phyloP scores from a whole-genome alignment of 2,888 invertebrate genomes.

The Ormyrus rosae region DNA sequence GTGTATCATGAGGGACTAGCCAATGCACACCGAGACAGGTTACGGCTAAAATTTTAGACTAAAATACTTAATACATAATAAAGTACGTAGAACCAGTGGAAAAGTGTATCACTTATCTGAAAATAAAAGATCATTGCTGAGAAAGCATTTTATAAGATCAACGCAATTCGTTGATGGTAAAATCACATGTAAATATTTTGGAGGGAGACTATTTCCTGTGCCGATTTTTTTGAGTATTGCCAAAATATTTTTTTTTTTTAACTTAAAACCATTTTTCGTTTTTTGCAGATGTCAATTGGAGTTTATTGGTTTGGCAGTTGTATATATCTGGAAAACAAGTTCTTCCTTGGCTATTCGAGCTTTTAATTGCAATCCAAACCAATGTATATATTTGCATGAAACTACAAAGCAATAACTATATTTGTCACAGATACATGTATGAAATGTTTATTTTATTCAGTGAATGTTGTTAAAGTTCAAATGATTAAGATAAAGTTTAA shows the following conservation, averaged over 20 bases:
- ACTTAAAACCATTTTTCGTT: not conserved
- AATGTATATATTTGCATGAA: not conserved
- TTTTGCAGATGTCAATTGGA: slow-evolving; percentile 6
- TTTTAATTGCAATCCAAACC: slow-evolving; percentile 6
- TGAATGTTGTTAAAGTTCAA: slow-evolving; percentile 26
- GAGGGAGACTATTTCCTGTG: slow-evolving; percentile 33
- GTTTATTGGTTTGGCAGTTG: not conserved
- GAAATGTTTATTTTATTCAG: not conserved
- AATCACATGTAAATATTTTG: slow-evolving; percentile 48
- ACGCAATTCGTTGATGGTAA: slow-evolving; percentile 26
- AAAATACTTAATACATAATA: slow-evolving; percentile 44
- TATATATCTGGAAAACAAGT: slow-evolving; percentile 17
- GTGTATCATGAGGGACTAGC: slow-evolving; percentile 35
- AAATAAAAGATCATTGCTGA: not conserved
- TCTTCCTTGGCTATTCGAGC: not conserved
- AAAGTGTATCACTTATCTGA: slow-evolving; percentile 3
- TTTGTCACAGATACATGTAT: not conserved
- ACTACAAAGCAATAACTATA: slow-evolving; percentile 19
- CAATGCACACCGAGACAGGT: slow-evolving; percentile 43
- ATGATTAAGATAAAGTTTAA: slow-evolving; percentile 25
- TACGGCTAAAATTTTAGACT: slow-evolving; percentile 50
- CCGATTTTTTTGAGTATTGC: slow-evolving; percentile 3
- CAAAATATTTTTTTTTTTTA: not conserved
- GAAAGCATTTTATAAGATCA: not conserved
- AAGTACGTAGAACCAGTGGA: slow-evolving; percentile 26